Evolutionary conservation across 2,797 vertebrate species (phyloP).

Genomic region (Rallus crepitans): DNA sequence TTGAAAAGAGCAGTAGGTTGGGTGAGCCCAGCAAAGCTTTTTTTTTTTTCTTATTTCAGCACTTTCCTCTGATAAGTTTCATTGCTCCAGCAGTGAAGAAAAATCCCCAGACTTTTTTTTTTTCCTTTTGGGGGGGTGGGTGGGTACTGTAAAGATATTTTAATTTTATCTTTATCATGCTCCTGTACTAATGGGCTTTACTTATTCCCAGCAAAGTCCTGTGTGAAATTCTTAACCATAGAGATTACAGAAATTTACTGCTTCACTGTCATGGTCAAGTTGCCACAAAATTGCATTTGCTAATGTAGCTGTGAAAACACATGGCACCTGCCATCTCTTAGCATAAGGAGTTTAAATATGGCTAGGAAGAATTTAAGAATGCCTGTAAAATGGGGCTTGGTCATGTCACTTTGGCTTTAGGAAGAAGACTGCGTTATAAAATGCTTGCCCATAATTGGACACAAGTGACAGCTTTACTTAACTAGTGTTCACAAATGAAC

Average conservation of each 20-base stretch:
- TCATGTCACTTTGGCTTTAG: slow-evolving; percentile 39
- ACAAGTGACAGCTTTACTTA: slow-evolving; percentile 66
- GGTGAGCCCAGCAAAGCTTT: not conserved
- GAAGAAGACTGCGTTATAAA: slow-evolving; percentile 40
- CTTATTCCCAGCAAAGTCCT: slow-evolving; percentile 45
- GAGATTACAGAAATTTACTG: slow-evolving; percentile 68
- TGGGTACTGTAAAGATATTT: slow-evolving; percentile 18
- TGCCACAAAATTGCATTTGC: slow-evolving; percentile 69
- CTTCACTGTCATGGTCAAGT: slow-evolving; percentile 60
- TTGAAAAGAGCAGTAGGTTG: not conserved
- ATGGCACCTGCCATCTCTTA: slow-evolving; percentile 46
- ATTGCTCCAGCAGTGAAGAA: not conserved
- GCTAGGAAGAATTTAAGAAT: slow-evolving; percentile 55
- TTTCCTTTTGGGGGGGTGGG: not conserved
- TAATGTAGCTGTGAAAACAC: slow-evolving; percentile 66
- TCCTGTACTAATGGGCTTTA: slow-evolving; percentile 51
- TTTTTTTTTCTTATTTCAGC: not conserved
- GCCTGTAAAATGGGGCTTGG: slow-evolving; percentile 42
- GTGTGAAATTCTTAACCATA: slow-evolving; percentile 55
- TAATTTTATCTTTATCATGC: slow-evolving; percentile 24
- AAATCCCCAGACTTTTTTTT: not conserved
- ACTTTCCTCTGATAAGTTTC: not conserved
- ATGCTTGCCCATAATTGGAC: slow-evolving; percentile 62
- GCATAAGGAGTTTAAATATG: slow-evolving; percentile 56
- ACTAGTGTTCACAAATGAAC: slow-evolving; percentile 58